Base-by-base conservation (phyloP, 2,797 vertebrate genomes). In the Hephaestus fuliginosus region DNA sequence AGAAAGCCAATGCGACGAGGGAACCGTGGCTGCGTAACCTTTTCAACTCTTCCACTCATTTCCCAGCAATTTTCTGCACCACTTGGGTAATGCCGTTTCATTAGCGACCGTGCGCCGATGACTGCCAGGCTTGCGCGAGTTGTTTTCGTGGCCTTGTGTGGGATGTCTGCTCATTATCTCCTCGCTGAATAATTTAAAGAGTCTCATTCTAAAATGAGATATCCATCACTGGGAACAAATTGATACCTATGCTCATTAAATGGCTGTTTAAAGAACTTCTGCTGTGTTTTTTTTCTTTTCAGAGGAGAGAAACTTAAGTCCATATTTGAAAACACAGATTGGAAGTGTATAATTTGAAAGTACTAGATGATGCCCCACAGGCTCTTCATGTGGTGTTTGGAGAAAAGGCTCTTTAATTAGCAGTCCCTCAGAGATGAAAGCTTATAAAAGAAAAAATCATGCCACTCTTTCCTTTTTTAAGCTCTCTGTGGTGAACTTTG, bases 91-190 rank as follows among this genome's bases (percentile, higher is more conserved):
- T 43, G 74, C 68, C 1, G 80, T 64, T 82, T 90, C 66, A 80
- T 86, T 68, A 61, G 14, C 10, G 39, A 43, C 44, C 2, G 39
- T 0, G 63, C 2, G 75, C 66, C 7, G 52, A 64, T 49, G 74
- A 46, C 85, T 78, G 81, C 53, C 76, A 14, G 73, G 74, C 76
- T 63, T 66, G 61, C 28, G 53, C 13, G 9, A 64, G 28, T 82
- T 86, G 86, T 85, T 89, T 80, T 73, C 4, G 33, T 82, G 80
- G 75, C 82, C 78, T 80, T 74, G 84, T 80, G 88, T 87, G 74
- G 82, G 82, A 83, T 75, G 78, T 70, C n/a, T 75, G 76, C 62
- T 89, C 87, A 76, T 87, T 84, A 83, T 73, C 63, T 84, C 76
- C 13, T 78, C 67, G 6, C 74, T 85, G 86, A 77, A 88, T 87